Percentiles rank a stretch among this genome's conserved stretches.
These are phyloP conservation scores for Eustalomyia histrio DNA, from an alignment of 2,888 invertebrate genomes.

Conservation along the genomic window DNA sequence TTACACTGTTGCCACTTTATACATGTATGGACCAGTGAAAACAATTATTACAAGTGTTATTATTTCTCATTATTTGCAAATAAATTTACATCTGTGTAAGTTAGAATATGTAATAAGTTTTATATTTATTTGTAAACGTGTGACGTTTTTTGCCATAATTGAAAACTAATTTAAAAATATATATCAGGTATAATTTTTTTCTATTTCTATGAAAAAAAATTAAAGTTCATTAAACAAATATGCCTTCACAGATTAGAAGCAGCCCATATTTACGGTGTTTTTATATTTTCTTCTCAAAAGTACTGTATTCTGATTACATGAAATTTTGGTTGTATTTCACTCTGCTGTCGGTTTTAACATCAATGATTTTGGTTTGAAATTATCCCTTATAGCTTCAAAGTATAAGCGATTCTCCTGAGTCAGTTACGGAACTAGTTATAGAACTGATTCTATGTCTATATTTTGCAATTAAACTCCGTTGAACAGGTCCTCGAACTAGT, in stretches of 20 bases:
- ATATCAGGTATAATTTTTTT: background rate
- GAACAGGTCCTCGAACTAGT: too few species aligned
- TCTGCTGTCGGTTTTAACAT: too few species aligned
- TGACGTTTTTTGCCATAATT: conserved; percentile 33
- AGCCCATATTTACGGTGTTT: background rate
- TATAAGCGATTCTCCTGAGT: too few species aligned
- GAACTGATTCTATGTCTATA: too few species aligned
- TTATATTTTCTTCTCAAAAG: too few species aligned
- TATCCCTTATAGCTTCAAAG: too few species aligned
- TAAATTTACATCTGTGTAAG: conserved; percentile 19
- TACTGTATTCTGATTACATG: too few species aligned
- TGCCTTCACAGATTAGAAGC: background rate
- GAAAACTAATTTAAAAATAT: background rate
- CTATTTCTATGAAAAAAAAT: conserved; percentile 26
- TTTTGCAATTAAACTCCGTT: too few species aligned
- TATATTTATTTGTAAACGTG: conserved; percentile 1
- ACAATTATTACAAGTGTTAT: conserved; percentile 31
- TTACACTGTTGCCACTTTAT: background rate
- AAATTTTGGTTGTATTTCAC: too few species aligned
- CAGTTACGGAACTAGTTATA: too few species aligned
- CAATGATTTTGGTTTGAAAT: too few species aligned
- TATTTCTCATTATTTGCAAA: background rate
- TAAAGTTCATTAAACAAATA: conserved; percentile 17
- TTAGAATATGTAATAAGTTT: conserved; percentile 10
- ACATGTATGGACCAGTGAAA: conserved; percentile 31